Evolutionary conservation across 1,140 invertebrate species (phyloP).

Genomic region (Saxidomus purpurata): DNA sequence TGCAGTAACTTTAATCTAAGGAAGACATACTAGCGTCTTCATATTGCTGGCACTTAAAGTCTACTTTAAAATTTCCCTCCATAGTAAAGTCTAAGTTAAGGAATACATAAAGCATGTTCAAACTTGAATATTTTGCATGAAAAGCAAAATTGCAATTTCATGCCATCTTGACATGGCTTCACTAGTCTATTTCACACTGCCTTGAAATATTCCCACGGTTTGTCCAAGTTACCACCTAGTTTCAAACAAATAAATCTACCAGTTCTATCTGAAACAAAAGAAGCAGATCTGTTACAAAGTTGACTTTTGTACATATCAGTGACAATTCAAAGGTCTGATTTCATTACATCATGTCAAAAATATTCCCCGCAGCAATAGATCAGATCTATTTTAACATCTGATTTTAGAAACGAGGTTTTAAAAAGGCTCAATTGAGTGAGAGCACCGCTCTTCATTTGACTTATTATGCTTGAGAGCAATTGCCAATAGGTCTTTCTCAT

Average conservation of each 20-base stretch:
- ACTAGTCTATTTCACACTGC: neutral
- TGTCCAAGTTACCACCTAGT: constrained; percentile 9
- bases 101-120: neutral
- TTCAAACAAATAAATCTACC: neutral
- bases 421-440: too few species aligned
- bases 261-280: constrained; percentile 2
- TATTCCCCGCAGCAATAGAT: neutral
- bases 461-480: too few species aligned
- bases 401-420: too few species aligned
- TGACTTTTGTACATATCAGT: neutral
- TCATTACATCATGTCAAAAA: neutral
- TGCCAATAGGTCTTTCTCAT: too few species aligned
- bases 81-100: too few species aligned
- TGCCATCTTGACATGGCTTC: neutral
- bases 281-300: neutral
- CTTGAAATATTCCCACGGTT: neutral
- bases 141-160: neutral
- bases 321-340: neutral
- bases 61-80: too few species aligned
- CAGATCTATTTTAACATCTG: too few species aligned
- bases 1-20: too few species aligned
- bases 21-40: too few species aligned
- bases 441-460: too few species aligned
- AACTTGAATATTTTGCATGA: neutral
- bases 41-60: too few species aligned